A percentile compares a stretch with the other conserved stretches of the same genome.
Evolutionary conservation across 2,888 invertebrate species (phyloP).

Genomic region (Microctonus hyperodae): DNA sequence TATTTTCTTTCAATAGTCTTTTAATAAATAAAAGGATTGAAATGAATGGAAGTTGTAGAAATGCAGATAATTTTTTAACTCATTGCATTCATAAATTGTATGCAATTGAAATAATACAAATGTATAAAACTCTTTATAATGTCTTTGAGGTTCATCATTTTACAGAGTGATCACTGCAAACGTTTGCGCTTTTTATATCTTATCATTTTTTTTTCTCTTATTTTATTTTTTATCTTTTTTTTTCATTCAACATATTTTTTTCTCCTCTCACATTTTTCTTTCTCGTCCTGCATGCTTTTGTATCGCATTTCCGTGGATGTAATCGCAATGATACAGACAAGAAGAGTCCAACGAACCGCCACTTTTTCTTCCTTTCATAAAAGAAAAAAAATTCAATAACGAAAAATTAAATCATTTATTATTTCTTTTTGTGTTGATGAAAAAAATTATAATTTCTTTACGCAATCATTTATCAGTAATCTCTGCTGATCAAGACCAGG

Average conservation of each 20-base stretch:
- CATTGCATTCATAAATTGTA: not conserved
- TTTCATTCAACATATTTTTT: conserved; percentile 10
- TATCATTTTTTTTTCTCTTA: conserved; percentile 17
- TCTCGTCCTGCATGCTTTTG: conserved; percentile 9
- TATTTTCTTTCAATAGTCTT: too few species aligned
- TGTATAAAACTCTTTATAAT: not conserved
- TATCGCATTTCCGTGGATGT: conserved; percentile 33
- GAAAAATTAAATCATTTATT: not conserved
- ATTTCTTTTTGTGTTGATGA: not conserved
- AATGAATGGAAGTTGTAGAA: not conserved
- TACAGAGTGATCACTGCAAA: conserved; percentile 5
- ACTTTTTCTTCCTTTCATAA: not conserved
- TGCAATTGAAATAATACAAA: not conserved
- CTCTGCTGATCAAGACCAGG: not conserved
- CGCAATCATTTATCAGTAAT: not conserved
- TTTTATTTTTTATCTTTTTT: conserved; percentile 19
- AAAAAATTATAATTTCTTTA: not conserved
- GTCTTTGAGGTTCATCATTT: conserved; percentile 1
- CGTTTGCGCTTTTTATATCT: conserved; percentile 16
- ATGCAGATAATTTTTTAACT: not conserved
- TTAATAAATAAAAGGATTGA: not conserved
- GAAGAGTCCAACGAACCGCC: conserved; percentile 30
- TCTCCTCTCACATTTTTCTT: not conserved
- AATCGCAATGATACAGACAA: conserved; percentile 23
- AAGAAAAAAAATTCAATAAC: not conserved